Evolutionary conservation across 2,888 invertebrate genomes (phyloP).

Genomic region (Siphonodentalium dalli): DNA sequence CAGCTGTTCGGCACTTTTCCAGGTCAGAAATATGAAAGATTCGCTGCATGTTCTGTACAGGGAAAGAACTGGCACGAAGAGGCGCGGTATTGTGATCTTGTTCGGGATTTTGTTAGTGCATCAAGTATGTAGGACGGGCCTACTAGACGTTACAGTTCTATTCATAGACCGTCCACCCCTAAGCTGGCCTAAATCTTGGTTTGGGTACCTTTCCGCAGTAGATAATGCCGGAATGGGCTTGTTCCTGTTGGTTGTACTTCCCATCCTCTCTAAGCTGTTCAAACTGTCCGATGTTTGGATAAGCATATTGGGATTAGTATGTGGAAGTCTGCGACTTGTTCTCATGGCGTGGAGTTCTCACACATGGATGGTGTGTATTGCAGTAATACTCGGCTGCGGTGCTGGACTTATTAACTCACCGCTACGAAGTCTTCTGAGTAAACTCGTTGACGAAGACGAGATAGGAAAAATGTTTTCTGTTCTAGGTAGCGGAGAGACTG

Average conservation of each 20-base stretch:
- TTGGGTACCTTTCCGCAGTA: conserved; percentile 58
- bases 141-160: conserved; percentile 57
- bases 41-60: conserved; percentile 47
- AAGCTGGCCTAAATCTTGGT: conserved; percentile 55
- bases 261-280: conserved; percentile 46
- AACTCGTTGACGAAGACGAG: conserved; percentile 56
- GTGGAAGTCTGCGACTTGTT: conserved; percentile 48
- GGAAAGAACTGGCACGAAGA: conserved; percentile 36
- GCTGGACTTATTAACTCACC: conserved; percentile 54
- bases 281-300: conserved; percentile 48
- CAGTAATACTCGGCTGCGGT: conserved; percentile 46
- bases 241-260: conserved; percentile 50
- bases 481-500: conserved; percentile 56
- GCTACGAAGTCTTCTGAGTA: conserved; percentile 56
- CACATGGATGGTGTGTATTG: conserved; percentile 50
- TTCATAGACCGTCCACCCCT: conserved; percentile 54
- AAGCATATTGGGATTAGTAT: conserved; percentile 47
- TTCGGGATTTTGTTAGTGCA: conserved; percentile 49
- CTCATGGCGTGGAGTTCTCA: conserved; percentile 43
- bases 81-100: conserved; percentile 45
- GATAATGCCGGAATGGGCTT: conserved; percentile 60
- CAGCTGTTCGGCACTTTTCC: conserved; percentile 33
- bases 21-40: conserved; percentile 41
- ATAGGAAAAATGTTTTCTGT: conserved; percentile 59
- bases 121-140: conserved; percentile 57